phyloP scores from a whole-genome alignment of 2,888 invertebrate genomes.

The Eupithecia dodoneata region DNA sequence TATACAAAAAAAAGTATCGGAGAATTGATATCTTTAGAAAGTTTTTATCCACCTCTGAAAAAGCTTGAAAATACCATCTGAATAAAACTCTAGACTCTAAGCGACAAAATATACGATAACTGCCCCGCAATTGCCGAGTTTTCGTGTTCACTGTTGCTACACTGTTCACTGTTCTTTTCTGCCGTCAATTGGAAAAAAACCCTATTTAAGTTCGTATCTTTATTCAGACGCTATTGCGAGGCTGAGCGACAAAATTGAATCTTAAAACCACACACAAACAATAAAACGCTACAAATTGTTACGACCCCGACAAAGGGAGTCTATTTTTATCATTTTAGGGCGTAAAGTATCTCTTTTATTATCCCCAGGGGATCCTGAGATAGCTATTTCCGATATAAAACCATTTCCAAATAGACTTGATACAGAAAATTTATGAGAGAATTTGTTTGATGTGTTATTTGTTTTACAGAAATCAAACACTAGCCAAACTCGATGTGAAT shows the following conservation, averaged over 20 bases:
- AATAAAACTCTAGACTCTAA: background rate
- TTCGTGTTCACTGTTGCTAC: background rate
- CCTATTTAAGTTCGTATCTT: background rate
- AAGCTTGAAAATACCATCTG: too few relatives aligned
- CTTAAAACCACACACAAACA: conserved; percentile 12
- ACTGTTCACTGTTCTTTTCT: background rate
- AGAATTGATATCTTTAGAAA: too few relatives aligned
- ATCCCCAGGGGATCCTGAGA: conserved; percentile 27
- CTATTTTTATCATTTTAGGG: conserved; percentile 40
- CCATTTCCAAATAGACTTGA: conserved; percentile 23
- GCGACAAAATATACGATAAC: background rate
- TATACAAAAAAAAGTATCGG: too few relatives aligned
- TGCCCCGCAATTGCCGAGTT: background rate
- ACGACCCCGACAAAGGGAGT: conserved; percentile 20
- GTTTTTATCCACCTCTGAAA: too few relatives aligned
- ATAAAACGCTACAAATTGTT: conserved; percentile 15
- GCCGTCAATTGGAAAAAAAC: background rate
- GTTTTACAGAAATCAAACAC: background rate
- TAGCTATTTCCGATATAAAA: conserved; percentile 29
- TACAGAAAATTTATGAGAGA: conserved; percentile 14
- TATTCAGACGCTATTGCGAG: background rate
- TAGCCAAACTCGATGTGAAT: too few relatives aligned
- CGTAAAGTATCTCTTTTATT: conserved; percentile 43
- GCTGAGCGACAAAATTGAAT: conserved; percentile 15
- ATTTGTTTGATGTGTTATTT: background rate